These are phyloP conservation scores for Climacteris rufus DNA, from an alignment of 2,113 vertebrate genomes.

Conservation along the genomic window DNA sequence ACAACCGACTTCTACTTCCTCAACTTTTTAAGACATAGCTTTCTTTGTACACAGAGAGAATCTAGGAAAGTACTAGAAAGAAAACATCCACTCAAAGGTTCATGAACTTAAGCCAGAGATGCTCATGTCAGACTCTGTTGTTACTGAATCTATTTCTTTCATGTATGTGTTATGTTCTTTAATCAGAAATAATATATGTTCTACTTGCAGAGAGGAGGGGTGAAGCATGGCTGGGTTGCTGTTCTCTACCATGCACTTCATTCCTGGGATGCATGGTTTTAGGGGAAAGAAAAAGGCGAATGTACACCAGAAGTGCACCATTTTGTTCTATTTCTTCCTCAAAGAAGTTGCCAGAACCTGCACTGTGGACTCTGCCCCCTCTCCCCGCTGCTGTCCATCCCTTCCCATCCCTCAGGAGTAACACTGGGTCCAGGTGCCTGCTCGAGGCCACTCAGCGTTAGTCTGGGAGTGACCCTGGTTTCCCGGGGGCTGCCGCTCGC, in stretches of 20 bases:
- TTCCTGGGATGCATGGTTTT: neutral
- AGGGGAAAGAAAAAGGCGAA: neutral
- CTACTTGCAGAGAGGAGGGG: neutral
- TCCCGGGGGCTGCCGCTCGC: too few relatives aligned
- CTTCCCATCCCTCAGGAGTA: neutral
- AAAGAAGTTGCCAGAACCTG: neutral
- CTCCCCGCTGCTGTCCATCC: neutral
- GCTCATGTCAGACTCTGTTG: neutral
- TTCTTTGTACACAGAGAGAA: neutral
- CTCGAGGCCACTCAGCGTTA: too few relatives aligned
- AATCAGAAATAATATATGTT: neutral
- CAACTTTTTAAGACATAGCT: neutral
- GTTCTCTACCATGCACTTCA: rapidly evolving
- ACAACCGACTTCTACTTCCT: neutral
- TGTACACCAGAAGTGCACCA: neutral
- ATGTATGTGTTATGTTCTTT: neutral
- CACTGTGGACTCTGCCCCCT: neutral
- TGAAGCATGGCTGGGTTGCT: neutral
- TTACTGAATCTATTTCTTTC: neutral
- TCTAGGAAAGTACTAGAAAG: neutral
- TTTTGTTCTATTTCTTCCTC: neutral
- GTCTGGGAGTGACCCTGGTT: too few relatives aligned
- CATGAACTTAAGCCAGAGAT: neutral
- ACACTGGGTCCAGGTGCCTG: too few relatives aligned
- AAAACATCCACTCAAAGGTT: neutral